Conservation (phyloP, 2,113 vertebrate species). For the Colius striatus region DNA sequence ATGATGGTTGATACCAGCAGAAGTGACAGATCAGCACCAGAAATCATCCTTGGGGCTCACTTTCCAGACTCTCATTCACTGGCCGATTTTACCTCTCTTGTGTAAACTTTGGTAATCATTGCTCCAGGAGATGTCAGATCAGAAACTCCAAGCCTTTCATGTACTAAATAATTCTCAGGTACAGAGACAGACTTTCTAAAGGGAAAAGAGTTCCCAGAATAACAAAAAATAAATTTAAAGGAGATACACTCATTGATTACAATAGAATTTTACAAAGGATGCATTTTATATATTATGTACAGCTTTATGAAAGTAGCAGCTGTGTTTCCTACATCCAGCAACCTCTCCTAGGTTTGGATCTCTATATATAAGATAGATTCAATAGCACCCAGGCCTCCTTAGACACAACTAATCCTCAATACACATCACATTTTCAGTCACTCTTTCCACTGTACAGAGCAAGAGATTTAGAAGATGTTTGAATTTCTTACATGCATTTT, state of each 20-base stretch:
- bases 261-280: not conserved
- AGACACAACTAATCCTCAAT: not conserved
- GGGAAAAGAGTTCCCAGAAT: not conserved
- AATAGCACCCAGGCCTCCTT: not conserved
- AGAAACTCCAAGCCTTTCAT: not conserved
- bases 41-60: not conserved
- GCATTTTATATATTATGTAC: not conserved
- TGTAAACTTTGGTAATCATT: not conserved
- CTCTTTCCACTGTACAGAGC: not conserved
- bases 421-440: not conserved
- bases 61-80: not conserved
- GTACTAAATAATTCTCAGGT: not conserved
- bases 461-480: not conserved
- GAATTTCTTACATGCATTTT: not conserved
- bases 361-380: not conserved
- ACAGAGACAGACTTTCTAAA: not conserved
- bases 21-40: not conserved
- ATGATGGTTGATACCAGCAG: not conserved
- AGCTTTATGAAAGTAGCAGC: not conserved
- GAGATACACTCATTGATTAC: not conserved
- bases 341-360: not conserved
- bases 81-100: not conserved
- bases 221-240: not conserved
- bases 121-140: not conserved
- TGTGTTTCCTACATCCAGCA: not conserved